Conservation (phyloP, 1,140 invertebrate genomes). For the Hyles vespertilio region DNA sequence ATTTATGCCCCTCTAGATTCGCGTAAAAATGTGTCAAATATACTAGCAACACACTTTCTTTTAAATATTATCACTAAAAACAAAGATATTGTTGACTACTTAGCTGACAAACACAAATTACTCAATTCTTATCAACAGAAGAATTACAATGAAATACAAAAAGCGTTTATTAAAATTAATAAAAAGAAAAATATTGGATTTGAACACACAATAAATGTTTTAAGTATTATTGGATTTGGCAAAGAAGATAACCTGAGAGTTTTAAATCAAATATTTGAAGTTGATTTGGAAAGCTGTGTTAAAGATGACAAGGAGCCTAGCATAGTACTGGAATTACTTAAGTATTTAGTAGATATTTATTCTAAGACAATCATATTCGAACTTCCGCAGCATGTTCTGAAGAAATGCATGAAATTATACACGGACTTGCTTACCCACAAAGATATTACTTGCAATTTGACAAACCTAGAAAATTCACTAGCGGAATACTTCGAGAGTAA, state of each 20-base stretch:
- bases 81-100: slow-evolving; percentile 47
- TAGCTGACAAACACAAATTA: slow-evolving; percentile 46
- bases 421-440: slow-evolving; percentile 47
- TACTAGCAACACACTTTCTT: slow-evolving; percentile 68
- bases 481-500: slow-evolving; percentile 76
- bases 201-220: slow-evolving; percentile 46
- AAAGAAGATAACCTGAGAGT: slow-evolving; percentile 49
- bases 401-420: slow-evolving; percentile 54
- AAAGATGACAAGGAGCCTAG: slow-evolving; percentile 67
- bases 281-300: slow-evolving; percentile 41
- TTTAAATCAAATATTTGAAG: slow-evolving; percentile 51
- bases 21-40: slow-evolving; percentile 50
- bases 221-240: slow-evolving; percentile 50
- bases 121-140: slow-evolving; percentile 68
- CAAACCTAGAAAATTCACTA: slow-evolving; percentile 74
- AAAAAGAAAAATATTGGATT: slow-evolving; percentile 52
- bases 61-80: slow-evolving; percentile 55
- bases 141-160: slow-evolving; percentile 56
- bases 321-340: slow-evolving; percentile 55
- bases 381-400: slow-evolving; percentile 39
- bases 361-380: slow-evolving; percentile 42
- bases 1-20: slow-evolving; percentile 72
- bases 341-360: slow-evolving; percentile 55
- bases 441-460: slow-evolving; percentile 63
- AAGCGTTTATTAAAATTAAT: slow-evolving; percentile 66